These are phyloP conservation scores for Lissonota sp. DNA, from an alignment of 2,888 invertebrate species.

Conservation along the genomic window DNA sequence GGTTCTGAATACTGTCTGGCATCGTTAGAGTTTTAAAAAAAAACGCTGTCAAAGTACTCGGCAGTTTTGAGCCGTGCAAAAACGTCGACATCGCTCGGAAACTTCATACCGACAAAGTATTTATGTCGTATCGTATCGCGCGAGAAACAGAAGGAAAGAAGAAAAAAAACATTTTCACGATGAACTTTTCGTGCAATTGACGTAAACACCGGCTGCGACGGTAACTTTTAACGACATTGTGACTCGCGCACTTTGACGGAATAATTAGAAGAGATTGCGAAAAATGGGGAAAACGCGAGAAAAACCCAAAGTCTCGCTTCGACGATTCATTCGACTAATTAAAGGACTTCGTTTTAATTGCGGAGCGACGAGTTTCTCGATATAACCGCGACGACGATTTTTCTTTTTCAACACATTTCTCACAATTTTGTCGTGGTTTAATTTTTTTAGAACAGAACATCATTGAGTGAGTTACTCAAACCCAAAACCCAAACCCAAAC, in stretches of 20 bases:
- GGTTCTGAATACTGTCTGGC: neutral
- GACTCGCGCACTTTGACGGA: conserved; percentile 6
- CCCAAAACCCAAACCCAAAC: no score
- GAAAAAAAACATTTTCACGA: neutral
- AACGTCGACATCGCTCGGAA: conserved; percentile 18
- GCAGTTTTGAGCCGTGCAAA: conserved; percentile 37
- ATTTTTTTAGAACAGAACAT: no score
- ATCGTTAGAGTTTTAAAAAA: no score
- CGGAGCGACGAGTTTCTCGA: no score
- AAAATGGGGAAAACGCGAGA: no score
- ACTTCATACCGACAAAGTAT: neutral
- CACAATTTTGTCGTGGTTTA: no score
- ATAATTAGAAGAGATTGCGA: conserved; percentile 15
- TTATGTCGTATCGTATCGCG: neutral
- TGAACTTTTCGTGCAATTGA: conserved; percentile 32
- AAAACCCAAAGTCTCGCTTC: no score
- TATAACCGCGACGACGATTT: no score
- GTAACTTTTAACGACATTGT: conserved; percentile 51
- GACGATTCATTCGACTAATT: no score
- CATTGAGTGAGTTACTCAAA: no score
- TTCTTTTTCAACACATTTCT: no score
- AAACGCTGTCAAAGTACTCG: conserved; percentile 19
- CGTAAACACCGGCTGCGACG: neutral
- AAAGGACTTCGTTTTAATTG: no score
- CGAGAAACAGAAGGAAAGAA: conserved; percentile 8